A percentile compares a stretch with the other conserved stretches of the same genome.
Conservation (phyloP, 2,888 invertebrate species). For the Hydrotaea diabolus region DNA sequence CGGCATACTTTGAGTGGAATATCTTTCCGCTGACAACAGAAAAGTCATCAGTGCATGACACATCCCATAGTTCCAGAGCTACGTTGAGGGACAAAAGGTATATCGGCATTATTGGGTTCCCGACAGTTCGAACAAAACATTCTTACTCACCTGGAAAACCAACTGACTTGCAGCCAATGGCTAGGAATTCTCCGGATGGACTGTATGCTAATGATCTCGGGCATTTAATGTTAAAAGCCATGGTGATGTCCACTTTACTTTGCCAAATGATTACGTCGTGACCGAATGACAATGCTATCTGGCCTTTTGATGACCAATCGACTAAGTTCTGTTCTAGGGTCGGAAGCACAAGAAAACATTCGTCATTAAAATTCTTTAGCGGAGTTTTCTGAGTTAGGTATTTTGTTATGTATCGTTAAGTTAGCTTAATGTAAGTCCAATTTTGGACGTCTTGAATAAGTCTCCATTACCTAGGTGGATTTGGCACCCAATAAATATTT, state of each 20-base stretch:
- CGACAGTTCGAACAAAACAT: background rate
- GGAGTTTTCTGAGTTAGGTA: too few species aligned
- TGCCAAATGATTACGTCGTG: constrained; percentile 78
- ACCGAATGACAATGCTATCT: constrained; percentile 78
- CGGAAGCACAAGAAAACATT: too few species aligned
- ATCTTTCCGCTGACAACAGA: constrained; percentile 73
- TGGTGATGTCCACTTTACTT: constrained; percentile 73
- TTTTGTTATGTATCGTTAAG: too few species aligned
- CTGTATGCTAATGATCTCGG: constrained; percentile 75
- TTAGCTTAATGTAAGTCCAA: too few species aligned
- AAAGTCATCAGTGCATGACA: constrained; percentile 71
- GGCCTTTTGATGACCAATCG: constrained; percentile 77
- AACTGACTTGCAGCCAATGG: constrained; percentile 74
- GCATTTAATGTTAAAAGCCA: constrained; percentile 74
- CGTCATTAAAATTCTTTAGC: too few species aligned
- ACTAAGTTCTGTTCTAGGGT: constrained; percentile 74
- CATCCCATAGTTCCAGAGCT: constrained; percentile 78
- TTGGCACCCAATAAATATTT: too few species aligned
- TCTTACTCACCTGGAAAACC: constrained; percentile 71
- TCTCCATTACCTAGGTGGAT: too few species aligned
- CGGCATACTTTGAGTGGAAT: constrained; percentile 67
- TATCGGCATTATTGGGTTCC: background rate
- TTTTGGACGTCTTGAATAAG: too few species aligned
- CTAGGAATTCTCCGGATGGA: constrained; percentile 75
- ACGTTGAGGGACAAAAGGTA: background rate